These are phyloP conservation scores for Paradisaea rubra DNA, from an alignment of 2,113 vertebrate genomes.

Conservation along the genomic window DNA sequence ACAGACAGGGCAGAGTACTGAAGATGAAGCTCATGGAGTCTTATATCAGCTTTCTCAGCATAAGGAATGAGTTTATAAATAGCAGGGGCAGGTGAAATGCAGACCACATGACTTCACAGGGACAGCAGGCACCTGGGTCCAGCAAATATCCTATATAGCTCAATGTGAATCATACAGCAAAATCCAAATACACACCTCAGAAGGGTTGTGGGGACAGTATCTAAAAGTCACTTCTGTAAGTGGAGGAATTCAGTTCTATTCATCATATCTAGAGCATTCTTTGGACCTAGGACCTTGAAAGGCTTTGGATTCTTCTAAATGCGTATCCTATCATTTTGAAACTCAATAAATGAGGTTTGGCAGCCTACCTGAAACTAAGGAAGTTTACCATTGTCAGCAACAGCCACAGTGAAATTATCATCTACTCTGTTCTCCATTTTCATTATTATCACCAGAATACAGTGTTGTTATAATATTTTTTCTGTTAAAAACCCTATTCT, in stretches of 20 bases:
- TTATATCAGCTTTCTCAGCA: not conserved
- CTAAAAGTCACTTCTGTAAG: not conserved
- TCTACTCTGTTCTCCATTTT: not conserved
- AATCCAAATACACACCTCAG: not conserved
- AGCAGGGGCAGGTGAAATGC: not conserved
- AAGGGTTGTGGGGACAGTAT: not conserved
- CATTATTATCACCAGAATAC: not conserved
- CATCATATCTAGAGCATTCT: not conserved
- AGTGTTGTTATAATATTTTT: not conserved
- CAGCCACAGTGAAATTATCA: not conserved
- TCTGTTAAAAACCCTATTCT: not conserved
- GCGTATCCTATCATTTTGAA: not conserved
- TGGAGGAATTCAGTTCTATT: accelerated
- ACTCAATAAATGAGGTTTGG: not conserved
- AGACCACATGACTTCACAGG: not conserved
- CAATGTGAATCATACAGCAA: not conserved
- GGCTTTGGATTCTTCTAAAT: not conserved
- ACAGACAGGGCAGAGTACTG: not conserved
- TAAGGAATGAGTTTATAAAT: not conserved
- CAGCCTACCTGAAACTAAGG: not conserved
- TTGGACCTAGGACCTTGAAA: not conserved
- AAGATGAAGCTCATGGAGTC: not conserved
- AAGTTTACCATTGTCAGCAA: not conserved
- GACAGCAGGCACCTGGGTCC: not conserved
- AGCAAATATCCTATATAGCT: not conserved